These are phyloP conservation scores for Zophobas atratus DNA, from an alignment of 1,140 invertebrate genomes.

Conservation along the genomic window DNA sequence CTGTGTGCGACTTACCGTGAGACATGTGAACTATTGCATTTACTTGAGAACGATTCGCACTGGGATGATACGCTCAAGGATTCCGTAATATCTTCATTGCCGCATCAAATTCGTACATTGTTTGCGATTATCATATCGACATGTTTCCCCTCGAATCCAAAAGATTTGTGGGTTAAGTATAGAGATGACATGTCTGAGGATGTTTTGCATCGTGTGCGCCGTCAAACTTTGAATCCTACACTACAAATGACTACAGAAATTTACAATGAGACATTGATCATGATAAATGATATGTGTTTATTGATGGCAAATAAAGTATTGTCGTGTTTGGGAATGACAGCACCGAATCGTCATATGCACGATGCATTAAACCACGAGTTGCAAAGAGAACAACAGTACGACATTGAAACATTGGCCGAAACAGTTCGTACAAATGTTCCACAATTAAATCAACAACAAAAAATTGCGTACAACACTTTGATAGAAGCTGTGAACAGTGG, in stretches of 20 bases:
- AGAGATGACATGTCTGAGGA: slow-evolving; percentile 64
- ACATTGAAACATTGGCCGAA: slow-evolving; percentile 58
- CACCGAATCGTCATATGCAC: slow-evolving; percentile 57
- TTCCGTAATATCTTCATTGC: slow-evolving; percentile 59
- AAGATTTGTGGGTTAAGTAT: slow-evolving; percentile 63
- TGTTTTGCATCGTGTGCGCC: slow-evolving; percentile 61
- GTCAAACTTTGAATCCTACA: slow-evolving; percentile 44
- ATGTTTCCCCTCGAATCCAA: slow-evolving; percentile 65
- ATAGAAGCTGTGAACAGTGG: slow-evolving; percentile 64
- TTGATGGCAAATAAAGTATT: slow-evolving; percentile 57
- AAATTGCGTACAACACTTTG: slow-evolving; percentile 65
- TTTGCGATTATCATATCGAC: slow-evolving; percentile 66
- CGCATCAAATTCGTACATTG: slow-evolving; percentile 67
- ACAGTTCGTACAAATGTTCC: slow-evolving; percentile 63
- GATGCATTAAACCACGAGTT: slow-evolving; percentile 63
- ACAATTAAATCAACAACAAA: slow-evolving; percentile 65
- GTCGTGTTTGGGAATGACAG: slow-evolving; percentile 54
- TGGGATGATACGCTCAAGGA: slow-evolving; percentile 67
- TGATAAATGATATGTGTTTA: slow-evolving; percentile 65
- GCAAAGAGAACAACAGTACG: slow-evolving; percentile 64
- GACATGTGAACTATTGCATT: slow-evolving; percentile 60
- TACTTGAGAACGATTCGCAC: slow-evolving; percentile 49
- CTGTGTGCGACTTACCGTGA: slow-evolving; percentile 67
- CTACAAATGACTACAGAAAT: slow-evolving; percentile 62
- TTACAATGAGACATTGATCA: slow-evolving; percentile 66